phyloP scores from a whole-genome alignment of 2,888 invertebrate genomes.

The Mesorhabditis belari region DNA sequence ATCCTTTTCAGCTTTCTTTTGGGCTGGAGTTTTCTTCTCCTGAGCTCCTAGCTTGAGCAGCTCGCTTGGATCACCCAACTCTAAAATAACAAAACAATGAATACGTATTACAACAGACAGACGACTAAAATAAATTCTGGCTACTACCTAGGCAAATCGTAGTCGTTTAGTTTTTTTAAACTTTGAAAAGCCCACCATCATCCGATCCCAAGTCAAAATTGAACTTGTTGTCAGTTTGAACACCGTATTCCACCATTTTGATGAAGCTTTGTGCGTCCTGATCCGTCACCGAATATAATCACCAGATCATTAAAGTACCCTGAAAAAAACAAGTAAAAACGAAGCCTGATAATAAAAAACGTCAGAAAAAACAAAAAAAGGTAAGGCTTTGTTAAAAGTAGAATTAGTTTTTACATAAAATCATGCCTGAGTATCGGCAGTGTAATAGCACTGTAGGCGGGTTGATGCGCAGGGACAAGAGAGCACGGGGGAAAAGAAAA shows the following conservation, averaged over 20 bases:
- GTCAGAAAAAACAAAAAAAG: too few species aligned
- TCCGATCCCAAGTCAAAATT: slow-evolving; percentile 36
- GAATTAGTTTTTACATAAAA: too few species aligned
- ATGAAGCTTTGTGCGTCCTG: background rate
- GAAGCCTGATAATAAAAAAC: too few species aligned
- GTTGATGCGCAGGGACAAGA: background rate
- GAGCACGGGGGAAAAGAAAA: background rate
- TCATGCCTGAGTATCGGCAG: background rate
- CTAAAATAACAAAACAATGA: slow-evolving; percentile 20
- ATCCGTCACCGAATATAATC: background rate
- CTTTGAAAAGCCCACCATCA: slow-evolving; percentile 9
- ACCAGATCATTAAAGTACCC: background rate
- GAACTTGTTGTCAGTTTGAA: slow-evolving; percentile 44
- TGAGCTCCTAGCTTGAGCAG: slow-evolving; percentile 33
- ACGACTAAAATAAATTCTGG: background rate
- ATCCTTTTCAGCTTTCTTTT: slow-evolving; percentile 15
- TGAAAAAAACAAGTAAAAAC: background rate
- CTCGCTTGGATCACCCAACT: slow-evolving; percentile 39
- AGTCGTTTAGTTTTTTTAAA: too few species aligned
- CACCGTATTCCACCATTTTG: slow-evolving; percentile 40
- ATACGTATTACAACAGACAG: too few species aligned
- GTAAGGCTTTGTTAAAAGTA: too few species aligned
- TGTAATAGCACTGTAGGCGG: background rate
- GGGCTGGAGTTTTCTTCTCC: slow-evolving; percentile 28
- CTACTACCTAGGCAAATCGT: too few species aligned